These are phyloP conservation scores for Zophobas morio DNA, from an alignment of 1,140 invertebrate genomes.

Conservation along the genomic window DNA sequence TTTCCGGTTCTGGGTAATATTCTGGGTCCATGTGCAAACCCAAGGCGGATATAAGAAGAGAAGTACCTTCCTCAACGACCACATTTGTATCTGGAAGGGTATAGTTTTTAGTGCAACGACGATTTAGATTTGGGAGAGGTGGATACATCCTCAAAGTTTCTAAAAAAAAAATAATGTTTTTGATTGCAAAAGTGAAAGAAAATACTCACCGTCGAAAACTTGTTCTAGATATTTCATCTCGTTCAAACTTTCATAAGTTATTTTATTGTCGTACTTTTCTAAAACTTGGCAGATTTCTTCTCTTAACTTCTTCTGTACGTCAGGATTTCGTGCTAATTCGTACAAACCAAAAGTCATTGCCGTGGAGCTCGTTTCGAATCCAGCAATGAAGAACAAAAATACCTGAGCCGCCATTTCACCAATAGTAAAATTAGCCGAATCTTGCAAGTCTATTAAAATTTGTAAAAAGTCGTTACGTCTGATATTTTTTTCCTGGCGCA, in stretches of 20 bases:
- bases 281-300: slow-evolving; percentile 69
- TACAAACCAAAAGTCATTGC: slow-evolving; percentile 70
- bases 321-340: slow-evolving; percentile 68
- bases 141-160: slow-evolving; percentile 47
- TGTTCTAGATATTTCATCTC: slow-evolving; percentile 74
- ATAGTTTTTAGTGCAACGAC: slow-evolving; percentile 57
- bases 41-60: slow-evolving; percentile 62
- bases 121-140: slow-evolving; percentile 62
- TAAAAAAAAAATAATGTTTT: neutral
- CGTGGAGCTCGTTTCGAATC: slow-evolving; percentile 70
- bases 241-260: slow-evolving; percentile 73
- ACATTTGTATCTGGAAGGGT: slow-evolving; percentile 66
- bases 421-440: slow-evolving; percentile 1
- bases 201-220: slow-evolving; percentile 67
- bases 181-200: no score
- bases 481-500: slow-evolving; percentile 67
- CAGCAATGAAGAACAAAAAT: slow-evolving; percentile 67
- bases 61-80: slow-evolving; percentile 64
- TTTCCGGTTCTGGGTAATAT: no score
- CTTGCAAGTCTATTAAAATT: slow-evolving; percentile 68
- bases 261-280: slow-evolving; percentile 67
- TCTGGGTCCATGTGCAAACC: slow-evolving; percentile 51
- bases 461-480: slow-evolving; percentile 71
- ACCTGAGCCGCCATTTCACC: slow-evolving; percentile 60
- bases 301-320: slow-evolving; percentile 69